Evolutionary conservation across 2,888 invertebrate species (phyloP).

Genomic region (Strigamia crassipes): DNA sequence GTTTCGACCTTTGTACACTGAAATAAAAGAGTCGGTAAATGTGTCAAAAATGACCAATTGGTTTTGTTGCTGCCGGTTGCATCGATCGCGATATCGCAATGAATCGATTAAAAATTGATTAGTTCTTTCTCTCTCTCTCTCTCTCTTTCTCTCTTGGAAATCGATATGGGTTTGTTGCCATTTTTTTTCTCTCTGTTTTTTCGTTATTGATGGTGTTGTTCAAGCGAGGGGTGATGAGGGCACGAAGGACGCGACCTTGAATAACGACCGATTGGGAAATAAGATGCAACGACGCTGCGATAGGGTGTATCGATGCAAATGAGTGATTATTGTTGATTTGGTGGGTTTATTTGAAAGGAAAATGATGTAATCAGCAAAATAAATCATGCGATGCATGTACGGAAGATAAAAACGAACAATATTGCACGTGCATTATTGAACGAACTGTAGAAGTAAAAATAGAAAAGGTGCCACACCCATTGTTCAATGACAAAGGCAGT

Average conservation of each 20-base stretch:
- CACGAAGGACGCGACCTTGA: slow-evolving; percentile 31
- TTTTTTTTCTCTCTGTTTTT: not conserved
- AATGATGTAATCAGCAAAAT: not conserved
- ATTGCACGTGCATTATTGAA: slow-evolving; percentile 42
- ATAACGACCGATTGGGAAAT: slow-evolving; percentile 2
- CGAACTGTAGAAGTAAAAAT: slow-evolving; percentile 31
- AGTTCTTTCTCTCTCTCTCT: too few relatives aligned
- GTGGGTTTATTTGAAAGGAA: not conserved
- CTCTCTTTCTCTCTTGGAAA: not conserved
- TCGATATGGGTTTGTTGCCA: not conserved
- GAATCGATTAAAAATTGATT: slow-evolving; percentile 21
- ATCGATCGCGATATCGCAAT: not conserved
- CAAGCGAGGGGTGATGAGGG: not conserved
- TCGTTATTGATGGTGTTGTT: slow-evolving; percentile 1
- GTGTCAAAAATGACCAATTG: not conserved
- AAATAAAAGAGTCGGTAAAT: slow-evolving; percentile 12
- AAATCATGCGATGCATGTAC: not conserved
- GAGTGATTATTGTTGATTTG: not conserved
- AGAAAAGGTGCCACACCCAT: slow-evolving; percentile 33
- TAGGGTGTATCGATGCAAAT: not conserved
- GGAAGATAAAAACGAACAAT: slow-evolving; percentile 10
- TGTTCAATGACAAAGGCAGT: slow-evolving; percentile 29
- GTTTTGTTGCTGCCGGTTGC: not conserved
- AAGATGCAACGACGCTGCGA: not conserved
- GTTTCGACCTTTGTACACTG: slow-evolving; percentile 14